Evolutionary conservation across 2,797 vertebrate species (phyloP), one percentile per base, ranked within the genome.

Genomic region (Galaxias olidus): DNA sequence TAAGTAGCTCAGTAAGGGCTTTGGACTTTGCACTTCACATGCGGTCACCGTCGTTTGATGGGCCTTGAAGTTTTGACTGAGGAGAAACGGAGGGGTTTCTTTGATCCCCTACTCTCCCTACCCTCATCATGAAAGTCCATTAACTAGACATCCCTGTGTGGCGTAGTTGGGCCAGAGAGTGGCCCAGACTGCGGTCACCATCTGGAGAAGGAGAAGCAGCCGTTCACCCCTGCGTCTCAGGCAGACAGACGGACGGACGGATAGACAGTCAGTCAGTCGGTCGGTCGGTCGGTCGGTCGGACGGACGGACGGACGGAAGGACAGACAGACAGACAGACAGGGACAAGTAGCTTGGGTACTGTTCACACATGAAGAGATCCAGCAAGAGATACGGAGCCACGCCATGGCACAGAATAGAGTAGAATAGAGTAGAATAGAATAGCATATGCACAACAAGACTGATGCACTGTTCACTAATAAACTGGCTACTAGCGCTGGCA

Each of bases 191-290:
- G 46, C 79, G 77, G 82, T 81, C 77, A 88, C 78, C 89, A 87
- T 88, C 87, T 92, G 89, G 88, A 88, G 78, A 88, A 86, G 89
- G 88, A 88, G 78, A 88, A 86, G 66, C 44, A 55, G 72, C 69
- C 63, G 63, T 69, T 58, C 69, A 65, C 42, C 30, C 6, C 2
- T 3, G 30, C 30, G 30, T 30, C 30, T 30, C 30, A 30, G 6
- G 6, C 30, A 30, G 30, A 6, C 30, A 30, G 30, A 6, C 30
- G 6, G 30, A 6, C 30, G 6, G 30, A 6, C 30, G 6, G 30
- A 30, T 2, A 30, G 30, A 30, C 30, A 30, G 30, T 30, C 30
- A 30, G 6, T 3, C 30, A 3, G 30, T 2, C 30, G 6, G 30
- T 2, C 30, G 6, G 30, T 2, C 30, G 6, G 30, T n/a, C n/a